Percentiles rank a stretch among this genome's conserved stretches.
phyloP scores from a whole-genome alignment of 2,113 vertebrate genomes.

The Hystrix cristata region DNA sequence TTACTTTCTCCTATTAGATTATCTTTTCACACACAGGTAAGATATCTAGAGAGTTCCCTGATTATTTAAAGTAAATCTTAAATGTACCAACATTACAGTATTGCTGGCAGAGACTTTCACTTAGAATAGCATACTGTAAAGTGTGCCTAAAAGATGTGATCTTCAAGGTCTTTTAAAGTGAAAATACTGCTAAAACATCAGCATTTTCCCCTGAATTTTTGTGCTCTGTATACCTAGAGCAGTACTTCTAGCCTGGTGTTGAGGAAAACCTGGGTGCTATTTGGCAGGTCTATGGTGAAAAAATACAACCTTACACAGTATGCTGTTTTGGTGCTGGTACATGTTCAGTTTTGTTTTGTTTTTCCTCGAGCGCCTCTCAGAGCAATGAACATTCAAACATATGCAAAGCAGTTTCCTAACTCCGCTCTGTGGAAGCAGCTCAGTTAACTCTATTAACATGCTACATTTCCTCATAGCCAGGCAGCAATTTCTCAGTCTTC shows the following conservation, averaged over 20 bases:
- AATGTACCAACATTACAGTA: background rate
- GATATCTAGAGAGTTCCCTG: background rate
- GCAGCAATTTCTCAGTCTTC: background rate
- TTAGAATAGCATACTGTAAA: background rate
- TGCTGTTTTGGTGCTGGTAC: background rate
- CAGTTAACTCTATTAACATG: background rate
- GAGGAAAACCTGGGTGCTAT: background rate
- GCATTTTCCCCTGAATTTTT: background rate
- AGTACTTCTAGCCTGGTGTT: background rate
- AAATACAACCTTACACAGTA: background rate
- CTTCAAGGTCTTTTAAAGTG: background rate
- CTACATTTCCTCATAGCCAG: background rate
- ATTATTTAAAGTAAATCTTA: background rate
- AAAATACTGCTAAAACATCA: background rate
- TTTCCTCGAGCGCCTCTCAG: background rate
- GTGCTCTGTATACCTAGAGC: accelerated
- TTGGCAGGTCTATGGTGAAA: background rate
- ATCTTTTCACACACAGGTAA: background rate
- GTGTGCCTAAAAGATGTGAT: background rate
- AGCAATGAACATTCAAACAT: background rate
- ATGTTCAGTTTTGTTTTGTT: slow-evolving; percentile 16
- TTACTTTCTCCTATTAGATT: background rate
- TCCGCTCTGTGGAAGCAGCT: background rate
- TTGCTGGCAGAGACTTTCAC: background rate
- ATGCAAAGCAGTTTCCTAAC: background rate